Evolutionary conservation across 2,113 vertebrate species (phyloP).

Genomic region (Chionomys nivalis): DNA sequence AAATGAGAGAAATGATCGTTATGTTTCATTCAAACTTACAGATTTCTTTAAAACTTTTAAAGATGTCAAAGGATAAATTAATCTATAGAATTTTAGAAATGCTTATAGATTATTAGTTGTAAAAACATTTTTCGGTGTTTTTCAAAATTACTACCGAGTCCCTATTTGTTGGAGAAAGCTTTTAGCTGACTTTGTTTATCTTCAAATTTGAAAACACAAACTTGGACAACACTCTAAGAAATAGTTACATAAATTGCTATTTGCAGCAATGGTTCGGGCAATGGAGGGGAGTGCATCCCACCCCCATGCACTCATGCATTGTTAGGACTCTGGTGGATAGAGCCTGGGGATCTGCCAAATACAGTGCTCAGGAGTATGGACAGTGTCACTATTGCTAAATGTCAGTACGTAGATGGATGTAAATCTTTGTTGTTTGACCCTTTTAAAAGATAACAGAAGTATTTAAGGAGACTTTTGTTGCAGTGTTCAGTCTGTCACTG

Average conservation of each 20-base stretch:
- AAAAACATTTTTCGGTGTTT: slow-evolving; percentile 8
- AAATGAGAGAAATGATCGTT: slow-evolving; percentile 45
- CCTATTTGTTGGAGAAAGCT: not conserved
- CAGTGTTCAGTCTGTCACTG: not conserved
- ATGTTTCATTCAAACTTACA: slow-evolving; percentile 22
- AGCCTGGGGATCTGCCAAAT: not conserved
- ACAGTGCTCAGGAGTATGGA: not conserved
- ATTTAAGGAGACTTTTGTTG: slow-evolving; percentile 37
- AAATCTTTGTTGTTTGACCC: not conserved
- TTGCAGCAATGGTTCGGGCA: not conserved
- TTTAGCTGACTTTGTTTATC: not conserved
- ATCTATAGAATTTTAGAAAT: slow-evolving; percentile 8
- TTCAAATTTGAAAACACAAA: not conserved
- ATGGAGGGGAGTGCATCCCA: too few relatives aligned
- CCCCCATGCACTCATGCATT: not conserved
- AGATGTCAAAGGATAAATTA: slow-evolving; percentile 37
- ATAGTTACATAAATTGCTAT: not conserved
- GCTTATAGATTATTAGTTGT: slow-evolving; percentile 16
- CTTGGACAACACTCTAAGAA: not conserved
- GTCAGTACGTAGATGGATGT: not conserved
- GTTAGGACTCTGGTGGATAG: not conserved
- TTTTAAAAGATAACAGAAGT: not conserved
- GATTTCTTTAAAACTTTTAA: slow-evolving; percentile 33
- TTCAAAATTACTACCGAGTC: not conserved
- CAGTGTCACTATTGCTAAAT: not conserved